phyloP scores from a whole-genome alignment of 2,888 invertebrate species.

The Phortica okadai region DNA sequence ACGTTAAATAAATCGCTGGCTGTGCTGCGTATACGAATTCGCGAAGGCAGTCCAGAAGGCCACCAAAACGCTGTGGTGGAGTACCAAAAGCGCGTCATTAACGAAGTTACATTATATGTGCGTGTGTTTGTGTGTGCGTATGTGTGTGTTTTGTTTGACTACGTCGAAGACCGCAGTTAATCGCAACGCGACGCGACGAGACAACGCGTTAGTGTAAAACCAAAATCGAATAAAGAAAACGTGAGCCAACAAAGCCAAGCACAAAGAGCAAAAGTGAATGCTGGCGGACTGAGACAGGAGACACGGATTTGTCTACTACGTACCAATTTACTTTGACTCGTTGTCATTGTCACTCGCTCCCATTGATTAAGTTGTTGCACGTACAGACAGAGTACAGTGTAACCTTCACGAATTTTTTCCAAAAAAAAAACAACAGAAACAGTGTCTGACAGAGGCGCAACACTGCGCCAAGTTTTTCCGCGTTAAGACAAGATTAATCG shows the following conservation, averaged over 20 bases:
- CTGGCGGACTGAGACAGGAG: constrained; percentile 6
- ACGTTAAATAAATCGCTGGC: background rate
- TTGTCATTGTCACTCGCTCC: too few relatives aligned
- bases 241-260: background rate
- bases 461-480: background rate
- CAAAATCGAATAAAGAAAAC: constrained; percentile 9
- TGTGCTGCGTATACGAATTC: constrained; percentile 7
- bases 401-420: constrained; percentile 26
- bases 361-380: constrained; percentile 5
- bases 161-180: background rate
- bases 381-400: constrained; percentile 25
- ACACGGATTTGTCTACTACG: too few relatives aligned
- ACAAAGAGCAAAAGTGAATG: background rate
- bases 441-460: background rate
- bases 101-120: constrained; percentile 1
- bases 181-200: background rate
- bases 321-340: too few relatives aligned
- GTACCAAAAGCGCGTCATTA: constrained; percentile 4
- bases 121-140: background rate
- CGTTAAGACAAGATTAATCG: background rate
- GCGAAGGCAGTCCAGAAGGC: constrained; percentile 3
- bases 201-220: background rate
- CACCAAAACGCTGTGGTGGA: background rate
- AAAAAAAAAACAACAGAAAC: background rate
- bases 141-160: constrained; percentile 8